phyloP scores from a whole-genome alignment of 2,797 vertebrate genomes.

The Enteromius fasciolatus region DNA sequence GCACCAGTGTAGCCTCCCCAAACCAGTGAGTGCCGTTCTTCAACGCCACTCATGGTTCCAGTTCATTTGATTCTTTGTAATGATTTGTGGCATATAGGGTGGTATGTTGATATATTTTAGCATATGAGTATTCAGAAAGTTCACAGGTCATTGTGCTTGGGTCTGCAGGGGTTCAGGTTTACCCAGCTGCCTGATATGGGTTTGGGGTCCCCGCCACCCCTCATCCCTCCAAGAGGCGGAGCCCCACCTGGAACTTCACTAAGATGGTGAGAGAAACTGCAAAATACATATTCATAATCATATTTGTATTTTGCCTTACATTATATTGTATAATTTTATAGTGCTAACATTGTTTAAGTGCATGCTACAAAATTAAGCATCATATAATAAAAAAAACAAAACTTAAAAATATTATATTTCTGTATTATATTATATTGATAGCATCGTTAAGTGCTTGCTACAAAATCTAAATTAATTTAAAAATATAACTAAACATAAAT shows the following conservation, averaged over 20 bases:
- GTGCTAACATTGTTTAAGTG: not conserved
- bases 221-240: conserved; percentile 91
- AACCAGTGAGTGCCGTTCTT: conserved; percentile 83
- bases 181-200: conserved; percentile 98
- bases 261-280: conserved; percentile 81
- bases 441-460: not conserved
- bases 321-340: not conserved
- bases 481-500: not conserved
- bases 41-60: not conserved
- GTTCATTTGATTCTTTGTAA: not conserved
- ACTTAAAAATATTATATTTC: not conserved
- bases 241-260: conserved; percentile 89
- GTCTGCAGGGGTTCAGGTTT: conserved; percentile 91
- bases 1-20: conserved; percentile 96
- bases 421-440: not conserved
- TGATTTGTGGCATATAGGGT: not conserved
- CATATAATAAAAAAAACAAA: not conserved
- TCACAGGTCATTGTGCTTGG: conserved; percentile 46
- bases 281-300: conserved; percentile 14
- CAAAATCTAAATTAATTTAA: not conserved
- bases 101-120: not conserved
- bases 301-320: not conserved
- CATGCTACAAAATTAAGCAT: not conserved
- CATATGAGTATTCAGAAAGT: conserved; percentile 1
- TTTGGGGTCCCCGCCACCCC: conserved; percentile 91